Conservation (phyloP, 2,888 invertebrate species). For the Lasiommata megera region DNA sequence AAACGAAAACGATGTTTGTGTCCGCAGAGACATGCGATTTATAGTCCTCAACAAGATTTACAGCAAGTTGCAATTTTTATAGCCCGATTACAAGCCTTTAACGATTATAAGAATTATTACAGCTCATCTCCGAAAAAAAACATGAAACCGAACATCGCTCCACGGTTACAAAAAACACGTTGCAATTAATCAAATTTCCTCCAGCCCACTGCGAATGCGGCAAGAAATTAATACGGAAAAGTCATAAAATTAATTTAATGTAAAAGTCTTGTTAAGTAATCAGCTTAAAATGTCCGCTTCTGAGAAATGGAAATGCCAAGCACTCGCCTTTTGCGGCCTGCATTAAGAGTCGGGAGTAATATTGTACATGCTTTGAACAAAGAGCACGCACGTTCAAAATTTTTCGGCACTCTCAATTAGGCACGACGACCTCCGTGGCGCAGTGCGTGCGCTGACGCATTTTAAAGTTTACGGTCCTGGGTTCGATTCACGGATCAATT, state of each 20-base stretch:
- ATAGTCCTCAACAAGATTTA: background rate
- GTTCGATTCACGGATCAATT: too few relatives aligned
- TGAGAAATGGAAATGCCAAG: constrained; percentile 31
- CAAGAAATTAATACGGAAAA: constrained; percentile 22
- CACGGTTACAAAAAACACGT: constrained; percentile 1
- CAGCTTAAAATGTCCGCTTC: constrained; percentile 28
- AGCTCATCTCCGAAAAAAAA: background rate
- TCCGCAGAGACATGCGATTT: too few relatives aligned
- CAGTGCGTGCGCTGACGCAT: too few relatives aligned
- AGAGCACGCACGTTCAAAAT: constrained; percentile 6
- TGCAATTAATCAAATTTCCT: constrained; percentile 19
- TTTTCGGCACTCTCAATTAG: background rate
- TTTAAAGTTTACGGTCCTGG: too few relatives aligned
- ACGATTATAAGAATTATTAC: background rate
- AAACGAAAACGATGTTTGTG: too few relatives aligned
- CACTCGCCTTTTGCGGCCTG: constrained; percentile 10
- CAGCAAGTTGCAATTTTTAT: background rate
- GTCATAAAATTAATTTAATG: constrained; percentile 21
- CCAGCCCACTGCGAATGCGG: constrained; percentile 5
- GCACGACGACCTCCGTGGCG: too few relatives aligned
- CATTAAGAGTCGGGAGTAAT: constrained; percentile 4
- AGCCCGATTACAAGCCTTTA: background rate
- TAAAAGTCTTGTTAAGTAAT: constrained; percentile 23
- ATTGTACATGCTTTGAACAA: constrained; percentile 10
- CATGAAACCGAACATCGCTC: background rate